These are phyloP conservation scores for Zosterops lateralis DNA, from an alignment of 2,113 vertebrate genomes.

Conservation along the genomic window DNA sequence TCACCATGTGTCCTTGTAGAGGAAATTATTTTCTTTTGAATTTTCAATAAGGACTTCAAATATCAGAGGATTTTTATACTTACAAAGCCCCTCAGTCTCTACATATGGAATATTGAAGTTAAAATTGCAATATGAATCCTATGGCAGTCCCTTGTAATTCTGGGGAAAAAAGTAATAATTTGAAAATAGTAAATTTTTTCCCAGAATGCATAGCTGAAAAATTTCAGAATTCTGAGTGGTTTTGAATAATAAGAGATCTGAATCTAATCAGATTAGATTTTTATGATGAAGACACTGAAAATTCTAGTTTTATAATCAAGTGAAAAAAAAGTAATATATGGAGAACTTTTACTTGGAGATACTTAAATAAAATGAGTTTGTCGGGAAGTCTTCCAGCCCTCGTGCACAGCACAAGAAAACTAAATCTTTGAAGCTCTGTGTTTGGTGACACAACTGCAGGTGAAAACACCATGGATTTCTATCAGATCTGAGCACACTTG, in stretches of 20 bases:
- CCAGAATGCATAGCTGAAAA: not conserved
- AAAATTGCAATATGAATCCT: not conserved
- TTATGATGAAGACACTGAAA: not conserved
- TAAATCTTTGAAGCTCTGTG: not conserved
- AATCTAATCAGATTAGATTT: not conserved
- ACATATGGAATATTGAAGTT: not conserved
- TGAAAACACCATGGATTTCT: not conserved
- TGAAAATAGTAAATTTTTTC: not conserved
- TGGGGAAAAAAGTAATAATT: not conserved
- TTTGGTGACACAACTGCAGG: not conserved
- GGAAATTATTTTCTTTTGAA: not conserved
- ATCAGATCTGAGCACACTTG: not conserved
- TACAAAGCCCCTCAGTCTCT: not conserved
- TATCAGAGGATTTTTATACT: not conserved
- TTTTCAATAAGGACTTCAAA: slow-evolving; percentile 10
- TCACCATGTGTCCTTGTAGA: not conserved
- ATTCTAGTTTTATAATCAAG: not conserved
- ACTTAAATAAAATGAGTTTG: not conserved
- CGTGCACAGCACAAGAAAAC: not conserved
- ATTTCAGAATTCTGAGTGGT: not conserved
- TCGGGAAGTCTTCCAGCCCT: not conserved
- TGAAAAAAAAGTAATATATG: not conserved
- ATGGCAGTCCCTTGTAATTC: not conserved
- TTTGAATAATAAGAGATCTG: not conserved
- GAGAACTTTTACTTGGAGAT: not conserved